Base-by-base conservation (phyloP, 1,140 invertebrate genomes). In the Papilio polyxenes region DNA sequence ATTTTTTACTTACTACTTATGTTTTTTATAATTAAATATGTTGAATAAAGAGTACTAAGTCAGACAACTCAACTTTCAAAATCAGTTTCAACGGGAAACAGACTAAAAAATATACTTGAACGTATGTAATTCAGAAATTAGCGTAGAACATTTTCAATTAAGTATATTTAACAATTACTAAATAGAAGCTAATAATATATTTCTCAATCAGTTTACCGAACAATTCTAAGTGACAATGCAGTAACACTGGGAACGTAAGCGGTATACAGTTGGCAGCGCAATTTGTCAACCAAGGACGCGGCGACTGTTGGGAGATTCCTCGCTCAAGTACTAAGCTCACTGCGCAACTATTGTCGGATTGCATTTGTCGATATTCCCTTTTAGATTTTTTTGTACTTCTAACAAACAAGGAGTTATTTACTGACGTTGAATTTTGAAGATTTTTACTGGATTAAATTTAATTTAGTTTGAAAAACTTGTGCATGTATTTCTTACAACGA, bases 241-340 rank as follows among this genome's bases (percentile, higher is more conserved):
- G 65, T 72, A 72, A 11, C 31, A 40, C 37, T 72, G 65, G 10
- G 37, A n/a, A 59, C 76, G 49, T 79, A 79, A 56, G 17, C 44
- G 40, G 11, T 49, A 44, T 75, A 75, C 74, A 75, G 40, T 75
- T 15, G 74, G 72, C 72, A 31, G 17, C 44, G 74, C 74, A 75
- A 75, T 75, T 75, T 75, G 74, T 75, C 74, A 75, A 75, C 6
- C 40, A 17, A 11, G 17, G 40, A 48, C 44, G 8, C 17, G 74
- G 74, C 44, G 74, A 48, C 37, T 75, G 37, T 20, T 20, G 7
- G n/a, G 17, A 49, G 74, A 75, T 48, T 75, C 74, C 44, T 20
- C 40, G n/a, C 9, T 10, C 37, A 74, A 48, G 37, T 40, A 20
- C 37, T 20, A n/a, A 49, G 74, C 74, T 75, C 44, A 20, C 74